These are phyloP conservation scores for Syrphus vitripennis DNA, from an alignment of 2,888 invertebrate genomes.

Conservation along the genomic window DNA sequence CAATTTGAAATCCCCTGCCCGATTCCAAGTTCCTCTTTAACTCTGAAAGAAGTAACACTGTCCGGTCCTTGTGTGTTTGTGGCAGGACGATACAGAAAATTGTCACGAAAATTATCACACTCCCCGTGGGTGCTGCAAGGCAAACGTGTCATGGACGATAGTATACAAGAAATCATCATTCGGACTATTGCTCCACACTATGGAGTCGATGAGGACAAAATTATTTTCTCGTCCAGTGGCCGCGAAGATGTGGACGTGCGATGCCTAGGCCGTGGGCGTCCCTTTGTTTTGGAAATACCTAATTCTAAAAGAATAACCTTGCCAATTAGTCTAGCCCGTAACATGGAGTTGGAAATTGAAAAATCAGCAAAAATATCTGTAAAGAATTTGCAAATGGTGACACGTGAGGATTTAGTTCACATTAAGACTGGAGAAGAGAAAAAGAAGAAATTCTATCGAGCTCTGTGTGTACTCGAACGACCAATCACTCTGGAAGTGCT, in stretches of 20 bases:
- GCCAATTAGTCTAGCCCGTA: constrained; percentile 81
- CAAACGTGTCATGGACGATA: constrained; percentile 89
- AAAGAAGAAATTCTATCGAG: constrained; percentile 93
- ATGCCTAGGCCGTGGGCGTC: constrained; percentile 94
- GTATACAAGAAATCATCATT: constrained; percentile 94
- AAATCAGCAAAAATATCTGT: constrained; percentile 83
- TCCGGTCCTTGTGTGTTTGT: constrained; percentile 79
- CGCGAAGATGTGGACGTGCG: constrained; percentile 98
- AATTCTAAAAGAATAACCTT: constrained; percentile 85
- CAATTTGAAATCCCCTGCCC: constrained; percentile 83
- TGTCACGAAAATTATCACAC: constrained; percentile 92
- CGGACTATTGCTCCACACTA: constrained; percentile 85
- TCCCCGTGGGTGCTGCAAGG: constrained; percentile 96
- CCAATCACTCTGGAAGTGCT: constrained; percentile 83
- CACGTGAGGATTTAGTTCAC: constrained; percentile 85
- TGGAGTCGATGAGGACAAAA: constrained; percentile 76
- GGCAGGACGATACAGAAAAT: constrained; percentile 89
- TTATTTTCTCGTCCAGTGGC: constrained; percentile 95
- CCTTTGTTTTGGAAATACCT: constrained; percentile 93
- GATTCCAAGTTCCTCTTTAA: constrained; percentile 77
- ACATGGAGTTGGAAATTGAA: constrained; percentile 84
- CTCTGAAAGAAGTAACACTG: constrained; percentile 75
- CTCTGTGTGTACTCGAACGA: constrained; percentile 85
- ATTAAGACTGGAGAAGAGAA: constrained; percentile 93
- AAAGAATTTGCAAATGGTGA: constrained; percentile 85